Evolutionary conservation across 2,113 vertebrate genomes (phyloP).

Genomic region (Tachysurus fulvidraco): DNA sequence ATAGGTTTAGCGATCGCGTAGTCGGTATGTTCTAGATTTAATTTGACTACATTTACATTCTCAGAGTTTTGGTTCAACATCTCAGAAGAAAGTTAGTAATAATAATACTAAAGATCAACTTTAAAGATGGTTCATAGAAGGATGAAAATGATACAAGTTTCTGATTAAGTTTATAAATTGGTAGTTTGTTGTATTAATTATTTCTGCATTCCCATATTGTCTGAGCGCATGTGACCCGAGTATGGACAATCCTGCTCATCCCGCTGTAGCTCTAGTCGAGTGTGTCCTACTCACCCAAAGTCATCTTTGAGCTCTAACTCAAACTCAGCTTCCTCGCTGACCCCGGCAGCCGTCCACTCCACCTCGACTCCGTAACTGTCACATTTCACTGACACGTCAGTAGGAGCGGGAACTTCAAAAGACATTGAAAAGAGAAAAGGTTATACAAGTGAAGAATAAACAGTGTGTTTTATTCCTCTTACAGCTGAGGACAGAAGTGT

Average conservation of each 20-base stretch:
- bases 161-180: no score
- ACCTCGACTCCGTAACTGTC: conserved; percentile 40
- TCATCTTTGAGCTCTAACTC: neutral
- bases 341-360: conserved; percentile 15
- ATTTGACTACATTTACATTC: neutral
- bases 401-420: neutral
- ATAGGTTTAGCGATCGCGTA: neutral
- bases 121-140: neutral
- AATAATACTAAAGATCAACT: neutral
- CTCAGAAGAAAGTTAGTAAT: neutral
- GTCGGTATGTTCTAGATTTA: neutral
- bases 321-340: neutral
- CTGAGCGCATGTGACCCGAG: no score
- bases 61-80: no score
- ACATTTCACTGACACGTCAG: conserved; percentile 14
- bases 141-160: no score
- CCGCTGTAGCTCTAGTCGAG: no score
- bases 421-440: neutral
- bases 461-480: no score
- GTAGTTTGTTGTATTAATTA: no score
- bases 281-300: neutral
- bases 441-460: neutral
- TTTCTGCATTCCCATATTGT: no score
- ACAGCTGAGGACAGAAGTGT: no score
- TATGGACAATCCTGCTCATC: neutral